Evolutionary conservation across 1,140 invertebrate species (phyloP).

Genomic region (Meloidogyne floridensis): DNA sequence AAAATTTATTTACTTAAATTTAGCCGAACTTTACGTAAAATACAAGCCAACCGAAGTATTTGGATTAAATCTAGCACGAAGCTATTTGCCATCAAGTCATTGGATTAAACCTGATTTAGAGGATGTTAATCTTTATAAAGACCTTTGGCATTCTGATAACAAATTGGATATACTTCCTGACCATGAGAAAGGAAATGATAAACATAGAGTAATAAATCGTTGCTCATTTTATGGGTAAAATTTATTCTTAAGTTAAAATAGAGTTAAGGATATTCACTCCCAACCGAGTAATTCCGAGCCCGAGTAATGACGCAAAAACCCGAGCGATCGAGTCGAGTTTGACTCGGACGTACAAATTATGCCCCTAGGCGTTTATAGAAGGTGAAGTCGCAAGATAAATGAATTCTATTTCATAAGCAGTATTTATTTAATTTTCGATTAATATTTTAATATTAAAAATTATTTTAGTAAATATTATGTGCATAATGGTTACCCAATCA

Average conservation of each 20-base stretch:
- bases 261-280: too few relatives aligned
- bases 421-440: too few relatives aligned
- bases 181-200: not conserved
- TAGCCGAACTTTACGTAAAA: not conserved
- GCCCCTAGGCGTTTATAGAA: too few relatives aligned
- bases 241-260: too few relatives aligned
- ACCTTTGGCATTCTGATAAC: not conserved
- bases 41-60: not conserved
- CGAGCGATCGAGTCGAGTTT: too few relatives aligned
- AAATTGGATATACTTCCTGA: not conserved
- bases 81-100: not conserved
- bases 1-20: not conserved
- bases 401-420: too few relatives aligned
- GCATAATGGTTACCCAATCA: not conserved
- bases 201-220: not conserved
- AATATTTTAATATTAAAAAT: too few relatives aligned
- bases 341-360: too few relatives aligned
- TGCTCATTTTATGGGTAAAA: slow-evolving; percentile 5
- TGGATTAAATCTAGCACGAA: not conserved
- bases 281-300: too few relatives aligned
- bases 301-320: too few relatives aligned
- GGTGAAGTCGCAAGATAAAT: too few relatives aligned
- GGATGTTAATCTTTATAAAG: not conserved
- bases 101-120: not conserved
- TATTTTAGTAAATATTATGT: not conserved